These are phyloP conservation scores for Siphlonurus alternatus DNA, from an alignment of 2,888 invertebrate species.

Conservation along the genomic window DNA sequence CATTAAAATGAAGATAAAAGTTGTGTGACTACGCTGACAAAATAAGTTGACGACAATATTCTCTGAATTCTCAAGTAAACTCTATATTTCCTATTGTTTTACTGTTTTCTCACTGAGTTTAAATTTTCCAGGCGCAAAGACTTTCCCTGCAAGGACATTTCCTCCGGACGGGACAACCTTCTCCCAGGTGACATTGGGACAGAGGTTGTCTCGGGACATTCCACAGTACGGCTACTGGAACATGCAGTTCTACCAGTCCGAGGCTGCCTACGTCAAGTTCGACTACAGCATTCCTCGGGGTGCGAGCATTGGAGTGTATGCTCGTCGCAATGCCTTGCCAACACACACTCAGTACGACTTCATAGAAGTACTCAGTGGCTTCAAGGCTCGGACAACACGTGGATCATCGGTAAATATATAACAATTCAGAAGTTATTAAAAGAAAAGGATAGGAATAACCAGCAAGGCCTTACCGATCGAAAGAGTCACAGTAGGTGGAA, in stretches of 20 bases:
- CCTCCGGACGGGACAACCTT: conserved; percentile 88
- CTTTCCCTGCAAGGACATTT: conserved; percentile 77
- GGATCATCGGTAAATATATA: conserved; percentile 65
- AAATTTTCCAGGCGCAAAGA: conserved; percentile 71
- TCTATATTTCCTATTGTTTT: too few species aligned
- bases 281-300: conserved; percentile 85
- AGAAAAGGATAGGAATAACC: too few species aligned
- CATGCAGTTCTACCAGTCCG: conserved; percentile 90
- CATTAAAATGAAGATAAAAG: too few species aligned
- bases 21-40: too few species aligned
- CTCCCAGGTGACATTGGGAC: conserved; percentile 74
- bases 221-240: conserved; percentile 94
- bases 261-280: conserved; percentile 85
- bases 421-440: not conserved
- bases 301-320: conserved; percentile 88
- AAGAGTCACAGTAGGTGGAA: too few species aligned
- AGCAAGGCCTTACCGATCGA: too few species aligned
- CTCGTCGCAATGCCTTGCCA: conserved; percentile 81
- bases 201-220: conserved; percentile 74
- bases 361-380: conserved; percentile 79
- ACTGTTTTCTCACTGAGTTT: too few species aligned
- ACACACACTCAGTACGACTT: conserved; percentile 96
- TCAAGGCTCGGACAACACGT: conserved; percentile 67
- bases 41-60: too few species aligned
- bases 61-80: too few species aligned